Conservation (phyloP, 2,797 vertebrate genomes). For the Poeciliopsis turneri region DNA sequence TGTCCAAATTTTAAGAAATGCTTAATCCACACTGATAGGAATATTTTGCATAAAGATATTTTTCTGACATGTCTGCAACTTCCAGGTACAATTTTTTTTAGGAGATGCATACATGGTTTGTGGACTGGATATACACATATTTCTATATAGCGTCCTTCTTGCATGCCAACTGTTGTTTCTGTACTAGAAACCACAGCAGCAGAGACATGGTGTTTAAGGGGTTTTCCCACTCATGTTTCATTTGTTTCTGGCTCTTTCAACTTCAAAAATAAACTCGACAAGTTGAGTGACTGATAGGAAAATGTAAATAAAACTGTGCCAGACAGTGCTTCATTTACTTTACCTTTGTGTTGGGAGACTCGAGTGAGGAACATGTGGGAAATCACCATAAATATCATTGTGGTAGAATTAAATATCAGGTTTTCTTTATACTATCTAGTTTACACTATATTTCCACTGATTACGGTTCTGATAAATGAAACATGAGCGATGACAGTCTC, state of each 20-base stretch:
- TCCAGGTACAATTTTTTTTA: background rate
- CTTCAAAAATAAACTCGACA: background rate
- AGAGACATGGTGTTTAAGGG: background rate
- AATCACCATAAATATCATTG: background rate
- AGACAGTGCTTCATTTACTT: background rate
- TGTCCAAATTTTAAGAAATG: background rate
- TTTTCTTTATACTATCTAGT: background rate
- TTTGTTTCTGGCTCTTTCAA: background rate
- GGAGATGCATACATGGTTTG: background rate
- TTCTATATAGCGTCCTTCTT: background rate
- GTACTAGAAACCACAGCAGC: background rate
- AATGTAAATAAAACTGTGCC: background rate
- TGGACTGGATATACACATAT: background rate
- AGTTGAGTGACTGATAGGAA: background rate
- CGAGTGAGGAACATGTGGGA: background rate
- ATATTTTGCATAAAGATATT: background rate
- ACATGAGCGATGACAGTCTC: background rate
- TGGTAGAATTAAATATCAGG: background rate
- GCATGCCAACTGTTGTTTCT: background rate
- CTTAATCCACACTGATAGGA: background rate
- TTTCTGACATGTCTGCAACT: background rate
- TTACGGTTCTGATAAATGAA: background rate
- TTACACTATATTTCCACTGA: background rate
- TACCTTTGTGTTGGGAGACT: background rate
- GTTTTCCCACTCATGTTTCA: background rate